Percentiles rank a stretch among this genome's conserved stretches.
Conservation (phyloP, 2,797 vertebrate genomes). For the Microctenopoma steveboyesi region DNA sequence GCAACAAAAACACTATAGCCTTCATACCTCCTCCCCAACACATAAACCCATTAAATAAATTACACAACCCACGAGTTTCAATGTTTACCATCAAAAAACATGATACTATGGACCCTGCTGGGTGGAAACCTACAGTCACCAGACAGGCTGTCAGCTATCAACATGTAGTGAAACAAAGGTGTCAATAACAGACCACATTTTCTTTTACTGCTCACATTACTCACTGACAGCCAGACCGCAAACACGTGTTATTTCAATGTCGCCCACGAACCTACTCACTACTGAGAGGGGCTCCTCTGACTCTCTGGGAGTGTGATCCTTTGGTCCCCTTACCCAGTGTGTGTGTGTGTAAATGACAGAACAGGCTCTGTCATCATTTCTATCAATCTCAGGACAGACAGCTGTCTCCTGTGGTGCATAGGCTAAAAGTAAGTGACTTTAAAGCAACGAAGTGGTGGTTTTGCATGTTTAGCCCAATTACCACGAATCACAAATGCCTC, state of each 20-base stretch:
- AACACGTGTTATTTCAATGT: conserved; percentile 76
- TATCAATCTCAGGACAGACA: conserved; percentile 25
- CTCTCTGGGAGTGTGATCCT: conserved; percentile 26
- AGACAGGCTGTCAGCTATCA: conserved; percentile 33
- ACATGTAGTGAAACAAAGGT: conserved; percentile 41
- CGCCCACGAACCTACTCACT: conserved; percentile 48
- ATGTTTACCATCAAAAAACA: conserved; percentile 43
- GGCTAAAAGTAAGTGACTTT: conserved; percentile 35
- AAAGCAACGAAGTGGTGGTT: conserved; percentile 36
- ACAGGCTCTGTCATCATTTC: neutral
- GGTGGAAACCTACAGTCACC: neutral
- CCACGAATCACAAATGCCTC: conserved; percentile 35
- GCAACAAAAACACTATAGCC: conserved; percentile 43
- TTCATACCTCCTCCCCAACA: conserved; percentile 24
- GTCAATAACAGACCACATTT: conserved; percentile 50
- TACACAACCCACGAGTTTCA: conserved; percentile 19
- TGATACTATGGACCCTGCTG: neutral
- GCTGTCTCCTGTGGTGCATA: conserved; percentile 1
- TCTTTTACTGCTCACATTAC: conserved; percentile 35
- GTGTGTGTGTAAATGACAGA: conserved; percentile 2
- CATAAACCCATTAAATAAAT: conserved; percentile 20
- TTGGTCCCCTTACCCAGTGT: conserved; percentile 28
- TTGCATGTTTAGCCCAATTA: conserved; percentile 31
- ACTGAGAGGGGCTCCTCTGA: conserved; percentile 32
- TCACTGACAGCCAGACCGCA: conserved; percentile 57